A percentile compares a stretch with the other conserved stretches of the same genome.
Conservation (phyloP, 2,113 vertebrate species). For the Ramphastos sulfuratus region DNA sequence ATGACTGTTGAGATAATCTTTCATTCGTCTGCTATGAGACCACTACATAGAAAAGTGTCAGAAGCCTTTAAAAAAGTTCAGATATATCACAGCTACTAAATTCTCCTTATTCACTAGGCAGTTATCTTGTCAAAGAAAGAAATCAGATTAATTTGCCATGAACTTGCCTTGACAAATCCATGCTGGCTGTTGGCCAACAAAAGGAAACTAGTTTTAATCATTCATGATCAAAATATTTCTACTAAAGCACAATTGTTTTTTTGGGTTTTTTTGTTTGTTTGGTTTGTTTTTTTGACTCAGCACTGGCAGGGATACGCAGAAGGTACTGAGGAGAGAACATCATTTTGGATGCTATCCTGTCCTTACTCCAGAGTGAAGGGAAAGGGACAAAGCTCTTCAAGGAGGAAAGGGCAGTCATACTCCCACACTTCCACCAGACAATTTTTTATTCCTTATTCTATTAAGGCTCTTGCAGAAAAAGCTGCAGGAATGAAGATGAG, state of each 20-base stretch:
- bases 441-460: not conserved
- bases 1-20: slow-evolving; percentile 6
- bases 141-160: slow-evolving; percentile 45
- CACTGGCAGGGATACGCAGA: not conserved
- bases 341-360: not conserved
- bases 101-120: slow-evolving; percentile 3
- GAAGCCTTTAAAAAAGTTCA: slow-evolving; percentile 11
- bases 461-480: not conserved
- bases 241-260: not conserved
- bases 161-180: slow-evolving; percentile 20
- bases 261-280: not conserved
- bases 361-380: not conserved
- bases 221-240: slow-evolving; percentile 21
- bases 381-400: not conserved
- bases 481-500: not conserved
- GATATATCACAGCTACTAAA: not conserved
- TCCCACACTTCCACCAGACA: accelerated
- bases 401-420: not conserved
- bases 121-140: slow-evolving; percentile 31
- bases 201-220: slow-evolving; percentile 21
- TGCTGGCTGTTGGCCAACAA: slow-evolving; percentile 16
- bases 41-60: not conserved
- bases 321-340: not conserved
- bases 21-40: not conserved
- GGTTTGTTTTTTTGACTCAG: not conserved